Conservation (phyloP, 2,888 invertebrate genomes). For the Orthosia cruda region DNA sequence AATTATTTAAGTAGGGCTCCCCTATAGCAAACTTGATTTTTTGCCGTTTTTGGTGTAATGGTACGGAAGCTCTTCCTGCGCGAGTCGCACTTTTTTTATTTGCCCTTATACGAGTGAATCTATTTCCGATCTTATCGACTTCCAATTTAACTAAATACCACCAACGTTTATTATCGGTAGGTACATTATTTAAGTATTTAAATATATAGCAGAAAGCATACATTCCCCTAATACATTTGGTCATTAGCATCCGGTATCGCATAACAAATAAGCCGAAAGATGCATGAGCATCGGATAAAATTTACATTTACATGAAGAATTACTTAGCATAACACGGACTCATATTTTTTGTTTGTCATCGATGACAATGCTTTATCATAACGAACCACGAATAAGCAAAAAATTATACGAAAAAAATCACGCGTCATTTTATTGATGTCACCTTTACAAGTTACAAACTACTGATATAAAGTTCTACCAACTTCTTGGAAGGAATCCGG, state of each 20-base stretch:
- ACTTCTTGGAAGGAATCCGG: slow-evolving; percentile 49
- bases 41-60: too few species aligned
- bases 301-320: slow-evolving; percentile 59
- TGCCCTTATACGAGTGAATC: not conserved
- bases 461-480: slow-evolving; percentile 43
- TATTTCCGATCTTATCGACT: not conserved
- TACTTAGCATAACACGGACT: slow-evolving; percentile 48
- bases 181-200: not conserved
- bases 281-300: slow-evolving; percentile 45
- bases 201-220: slow-evolving; percentile 25
- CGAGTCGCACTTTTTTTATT: too few species aligned
- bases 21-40: too few species aligned
- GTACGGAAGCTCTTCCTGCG: too few species aligned
- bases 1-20: too few species aligned
- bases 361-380: slow-evolving; percentile 32
- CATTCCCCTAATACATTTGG: slow-evolving; percentile 31
- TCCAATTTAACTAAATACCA: not conserved
- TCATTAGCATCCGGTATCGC: slow-evolving; percentile 43
- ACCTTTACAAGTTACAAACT: slow-evolving; percentile 50
- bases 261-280: slow-evolving; percentile 42
- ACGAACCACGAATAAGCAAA: slow-evolving; percentile 14
- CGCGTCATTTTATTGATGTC: slow-evolving; percentile 34
- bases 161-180: not conserved
- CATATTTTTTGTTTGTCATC: slow-evolving; percentile 45
- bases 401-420: slow-evolving; percentile 39